These are phyloP conservation scores for Agrilus mali DNA, from an alignment of 2,888 invertebrate genomes.

Conservation along the genomic window DNA sequence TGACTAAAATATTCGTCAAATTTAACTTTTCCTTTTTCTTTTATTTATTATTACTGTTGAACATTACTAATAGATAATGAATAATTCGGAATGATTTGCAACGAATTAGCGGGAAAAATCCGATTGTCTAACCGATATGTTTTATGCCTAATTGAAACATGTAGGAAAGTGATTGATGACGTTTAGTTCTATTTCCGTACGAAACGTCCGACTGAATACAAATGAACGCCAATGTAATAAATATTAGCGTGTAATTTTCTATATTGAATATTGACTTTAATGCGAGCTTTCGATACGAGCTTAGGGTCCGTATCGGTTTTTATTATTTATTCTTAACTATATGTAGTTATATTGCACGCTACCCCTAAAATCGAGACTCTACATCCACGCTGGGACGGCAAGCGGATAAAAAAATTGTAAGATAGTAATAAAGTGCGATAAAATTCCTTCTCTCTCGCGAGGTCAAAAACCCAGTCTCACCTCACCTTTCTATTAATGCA, in stretches of 20 bases:
- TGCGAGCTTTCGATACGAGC: conserved; percentile 21
- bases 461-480: too few relatives aligned
- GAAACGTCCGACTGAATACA: conserved; percentile 8
- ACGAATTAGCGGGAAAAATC: neutral
- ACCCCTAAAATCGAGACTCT: too few relatives aligned
- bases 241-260: conserved; percentile 3
- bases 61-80: neutral
- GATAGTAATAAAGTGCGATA: too few relatives aligned
- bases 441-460: too few relatives aligned
- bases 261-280: conserved; percentile 26
- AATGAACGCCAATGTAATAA: conserved; percentile 2
- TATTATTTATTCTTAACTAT: too few relatives aligned
- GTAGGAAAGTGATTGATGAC: conserved; percentile 23
- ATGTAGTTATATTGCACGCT: conserved; percentile 16
- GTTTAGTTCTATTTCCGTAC: neutral
- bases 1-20: neutral
- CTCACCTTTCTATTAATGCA: too few relatives aligned
- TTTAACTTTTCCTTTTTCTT: neutral
- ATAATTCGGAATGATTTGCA: too few relatives aligned
- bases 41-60: neutral
- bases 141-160: conserved; percentile 27
- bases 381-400: too few relatives aligned
- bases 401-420: too few relatives aligned
- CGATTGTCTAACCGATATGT: conserved; percentile 21
- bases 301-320: conserved; percentile 6